Base-by-base conservation (phyloP, 2,797 vertebrate genomes). In the Notamacropus eugenii region DNA sequence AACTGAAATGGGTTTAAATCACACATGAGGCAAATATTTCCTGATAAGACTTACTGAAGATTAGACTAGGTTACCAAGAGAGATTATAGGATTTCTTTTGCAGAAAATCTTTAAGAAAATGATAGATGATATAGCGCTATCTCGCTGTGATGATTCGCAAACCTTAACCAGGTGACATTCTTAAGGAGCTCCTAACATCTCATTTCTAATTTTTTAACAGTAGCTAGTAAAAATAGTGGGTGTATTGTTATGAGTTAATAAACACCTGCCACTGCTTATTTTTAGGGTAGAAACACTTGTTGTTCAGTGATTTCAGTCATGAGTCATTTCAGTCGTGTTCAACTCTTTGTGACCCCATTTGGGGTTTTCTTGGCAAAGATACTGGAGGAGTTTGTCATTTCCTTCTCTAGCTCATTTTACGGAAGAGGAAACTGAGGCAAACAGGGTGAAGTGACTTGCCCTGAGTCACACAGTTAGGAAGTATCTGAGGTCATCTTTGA, bases 151-250 rank as follows among this genome's bases (percentile, higher is more conserved):
- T 11, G 31, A 40, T n/a, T 54, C 34, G 4, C 46, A 52, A 87
- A 24, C 29, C 52, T 28, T 22, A 52, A 16, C 16, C 62, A 54
- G 34, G 24, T 19, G n/a, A 50, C 31, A 5, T 3, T 14, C 46
- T 22, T 5, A 3, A 57, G 4, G n/a, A 62, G 1, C 12, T 24
- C 31, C 19, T 52, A 54, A 19, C 52, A 90, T 50, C 93, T 22
- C 3, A 93, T 92, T 92, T 54, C 90, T 74, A 90, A 54, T 95
- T 93, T 46, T 87, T 82, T 46, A 46, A 46, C 40, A 40, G n/a
- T 87, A 87, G 74, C 10, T 24, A 87, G 74, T 82, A 40, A 82
- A 46, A 82, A 46, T 46, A 46, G 74, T 46, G 74, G 40, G 40
- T 82, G 40, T 82, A 22, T 67, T 67, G 34, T 82, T 82, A 87